Conservation (phyloP, 2,797 vertebrate species). For the Anabacerthia variegaticeps region DNA sequence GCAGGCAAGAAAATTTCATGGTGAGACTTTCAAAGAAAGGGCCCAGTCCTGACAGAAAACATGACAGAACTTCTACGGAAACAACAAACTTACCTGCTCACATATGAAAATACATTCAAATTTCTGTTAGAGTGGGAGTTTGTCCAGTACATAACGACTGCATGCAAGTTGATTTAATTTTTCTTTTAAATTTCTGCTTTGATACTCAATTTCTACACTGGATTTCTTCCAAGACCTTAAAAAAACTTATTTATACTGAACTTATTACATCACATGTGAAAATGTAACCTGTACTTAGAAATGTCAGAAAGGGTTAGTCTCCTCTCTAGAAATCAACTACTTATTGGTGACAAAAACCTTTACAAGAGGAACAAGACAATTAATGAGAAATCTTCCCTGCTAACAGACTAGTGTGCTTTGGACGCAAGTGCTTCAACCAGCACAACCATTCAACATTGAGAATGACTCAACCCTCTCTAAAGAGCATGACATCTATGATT, state of each 20-base stretch:
- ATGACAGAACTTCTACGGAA: background rate
- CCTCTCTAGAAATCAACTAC: background rate
- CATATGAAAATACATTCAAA: background rate
- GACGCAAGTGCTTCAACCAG: background rate
- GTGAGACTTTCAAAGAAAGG: background rate
- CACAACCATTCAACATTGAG: background rate
- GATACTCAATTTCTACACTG: background rate
- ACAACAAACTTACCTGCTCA: background rate
- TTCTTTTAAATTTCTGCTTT: background rate
- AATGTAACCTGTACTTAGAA: background rate
- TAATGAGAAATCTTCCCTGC: background rate
- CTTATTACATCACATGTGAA: background rate
- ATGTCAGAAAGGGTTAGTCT: background rate
- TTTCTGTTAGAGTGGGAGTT: background rate
- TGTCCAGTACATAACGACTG: background rate
- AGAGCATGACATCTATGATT: background rate
- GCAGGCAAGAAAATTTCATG: background rate
- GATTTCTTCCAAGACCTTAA: background rate
- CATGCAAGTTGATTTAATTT: background rate
- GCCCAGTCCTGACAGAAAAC: background rate
- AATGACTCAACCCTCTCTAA: conserved; percentile 20
- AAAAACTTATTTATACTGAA: background rate
- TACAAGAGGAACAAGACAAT: background rate
- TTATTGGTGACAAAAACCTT: background rate
- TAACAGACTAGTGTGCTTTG: background rate